These are phyloP conservation scores for Phoxinus phoxinus DNA, from an alignment of 2,113 vertebrate species.

Conservation along the genomic window DNA sequence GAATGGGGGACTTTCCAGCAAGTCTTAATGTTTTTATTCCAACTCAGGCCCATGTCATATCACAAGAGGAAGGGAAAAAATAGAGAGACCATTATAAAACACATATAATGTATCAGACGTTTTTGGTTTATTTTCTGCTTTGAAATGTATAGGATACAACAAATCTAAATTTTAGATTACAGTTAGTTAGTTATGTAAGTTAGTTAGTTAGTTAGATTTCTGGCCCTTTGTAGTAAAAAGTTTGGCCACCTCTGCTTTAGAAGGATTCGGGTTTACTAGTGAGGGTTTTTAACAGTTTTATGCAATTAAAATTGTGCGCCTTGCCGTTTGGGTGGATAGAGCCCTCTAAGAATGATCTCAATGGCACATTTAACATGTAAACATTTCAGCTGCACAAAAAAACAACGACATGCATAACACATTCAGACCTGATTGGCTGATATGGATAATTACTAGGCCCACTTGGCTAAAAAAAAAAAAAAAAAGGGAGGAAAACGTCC, in stretches of 20 bases:
- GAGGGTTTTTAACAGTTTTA: not conserved
- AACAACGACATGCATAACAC: not conserved
- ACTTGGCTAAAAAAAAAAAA: not conserved
- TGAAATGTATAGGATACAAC: not conserved
- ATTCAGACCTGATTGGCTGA: not conserved
- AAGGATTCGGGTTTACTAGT: not conserved
- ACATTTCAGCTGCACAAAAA: conserved; percentile 10
- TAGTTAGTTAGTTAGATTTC: not conserved
- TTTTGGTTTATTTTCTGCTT: not conserved
- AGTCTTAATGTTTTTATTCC: no score
- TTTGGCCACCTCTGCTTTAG: not conserved
- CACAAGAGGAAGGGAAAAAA: no score
- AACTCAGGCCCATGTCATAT: no score
- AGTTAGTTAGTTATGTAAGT: not conserved
- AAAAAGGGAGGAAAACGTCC: not conserved
- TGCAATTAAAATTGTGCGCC: not conserved
- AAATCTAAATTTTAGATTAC: not conserved
- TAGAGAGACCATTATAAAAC: no score
- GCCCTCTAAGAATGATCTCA: not conserved
- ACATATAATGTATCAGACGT: no score
- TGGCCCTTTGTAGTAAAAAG: not conserved
- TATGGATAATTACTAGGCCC: not conserved
- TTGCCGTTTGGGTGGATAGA: not conserved
- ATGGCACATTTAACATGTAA: conserved; percentile 19
- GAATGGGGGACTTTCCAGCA: conserved; percentile 15